These are phyloP conservation scores for Acestrorhynchus altus DNA, from an alignment of 2,797 vertebrate species.

Conservation along the genomic window DNA sequence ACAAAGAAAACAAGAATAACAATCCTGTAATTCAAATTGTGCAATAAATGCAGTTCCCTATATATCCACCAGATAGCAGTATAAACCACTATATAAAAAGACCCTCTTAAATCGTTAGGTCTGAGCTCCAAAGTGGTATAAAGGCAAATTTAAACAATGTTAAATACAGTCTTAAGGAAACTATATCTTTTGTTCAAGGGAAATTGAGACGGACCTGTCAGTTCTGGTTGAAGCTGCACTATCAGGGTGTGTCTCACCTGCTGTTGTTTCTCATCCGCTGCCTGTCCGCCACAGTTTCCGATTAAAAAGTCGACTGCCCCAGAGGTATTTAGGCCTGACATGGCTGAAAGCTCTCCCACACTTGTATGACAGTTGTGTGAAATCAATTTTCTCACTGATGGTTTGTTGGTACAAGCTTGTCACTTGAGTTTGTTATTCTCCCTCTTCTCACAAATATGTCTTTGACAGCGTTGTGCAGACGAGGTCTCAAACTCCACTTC, in stretches of 20 bases:
- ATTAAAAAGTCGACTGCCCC: conserved; percentile 11
- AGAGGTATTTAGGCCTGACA: neutral
- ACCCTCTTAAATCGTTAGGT: neutral
- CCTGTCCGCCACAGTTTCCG: neutral
- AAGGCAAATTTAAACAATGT: neutral
- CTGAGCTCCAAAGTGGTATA: neutral
- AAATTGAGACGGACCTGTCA: neutral
- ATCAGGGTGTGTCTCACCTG: neutral
- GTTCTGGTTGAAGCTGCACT: neutral
- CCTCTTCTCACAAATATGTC: conserved; percentile 13
- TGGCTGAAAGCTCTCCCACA: neutral
- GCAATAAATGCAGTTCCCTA: neutral
- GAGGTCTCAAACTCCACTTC: neutral
- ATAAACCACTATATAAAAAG: conserved; percentile 20
- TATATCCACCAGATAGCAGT: conserved; percentile 58
- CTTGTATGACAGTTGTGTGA: conserved; percentile 16
- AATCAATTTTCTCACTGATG: conserved; percentile 1
- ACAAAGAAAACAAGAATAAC: neutral
- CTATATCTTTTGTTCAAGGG: neutral
- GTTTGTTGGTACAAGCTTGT: conserved; percentile 51
- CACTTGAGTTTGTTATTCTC: conserved; percentile 14
- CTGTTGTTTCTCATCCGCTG: conserved; percentile 2
- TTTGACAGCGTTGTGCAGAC: neutral
- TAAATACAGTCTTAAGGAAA: neutral
- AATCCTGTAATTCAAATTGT: neutral